Conservation (phyloP, 2,797 vertebrate genomes). For the Sebastiscus tertius region DNA sequence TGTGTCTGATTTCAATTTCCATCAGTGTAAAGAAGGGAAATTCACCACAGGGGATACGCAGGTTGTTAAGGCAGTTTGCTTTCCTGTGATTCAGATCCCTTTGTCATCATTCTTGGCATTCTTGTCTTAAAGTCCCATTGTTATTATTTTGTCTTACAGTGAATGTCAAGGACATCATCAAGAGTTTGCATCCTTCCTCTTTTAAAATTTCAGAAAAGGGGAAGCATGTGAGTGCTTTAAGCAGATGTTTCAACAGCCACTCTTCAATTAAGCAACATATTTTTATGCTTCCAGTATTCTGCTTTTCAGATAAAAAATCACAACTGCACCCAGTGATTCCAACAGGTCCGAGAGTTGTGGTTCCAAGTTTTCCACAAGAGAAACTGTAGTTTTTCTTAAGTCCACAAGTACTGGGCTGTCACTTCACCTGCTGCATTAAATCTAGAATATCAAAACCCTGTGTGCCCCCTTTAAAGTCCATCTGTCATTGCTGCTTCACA, state of each 20-base stretch:
- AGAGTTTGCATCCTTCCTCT: neutral
- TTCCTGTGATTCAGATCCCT: neutral
- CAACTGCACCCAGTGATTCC: neutral
- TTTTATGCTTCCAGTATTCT: neutral
- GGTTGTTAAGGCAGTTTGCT: neutral
- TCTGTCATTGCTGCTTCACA: neutral
- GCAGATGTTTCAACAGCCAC: neutral
- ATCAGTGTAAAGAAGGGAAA: neutral
- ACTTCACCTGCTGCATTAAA: neutral
- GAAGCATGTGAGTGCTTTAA: no score
- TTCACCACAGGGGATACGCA: neutral
- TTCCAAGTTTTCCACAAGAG: neutral
- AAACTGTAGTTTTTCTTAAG: neutral
- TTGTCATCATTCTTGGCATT: neutral
- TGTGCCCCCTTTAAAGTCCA: neutral
- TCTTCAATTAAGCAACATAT: neutral
- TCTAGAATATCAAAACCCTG: neutral
- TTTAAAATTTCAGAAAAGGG: neutral
- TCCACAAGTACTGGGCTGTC: neutral
- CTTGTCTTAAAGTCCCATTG: neutral
- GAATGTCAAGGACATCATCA: neutral
- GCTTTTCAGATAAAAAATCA: conserved; percentile 6
- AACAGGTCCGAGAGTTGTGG: neutral
- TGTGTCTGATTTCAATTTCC: neutral
- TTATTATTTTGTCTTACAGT: neutral